A percentile compares a stretch with the other conserved stretches of the same genome.
Evolutionary conservation across 2,888 invertebrate genomes (phyloP).

Genomic region (Augochlorella aurata): DNA sequence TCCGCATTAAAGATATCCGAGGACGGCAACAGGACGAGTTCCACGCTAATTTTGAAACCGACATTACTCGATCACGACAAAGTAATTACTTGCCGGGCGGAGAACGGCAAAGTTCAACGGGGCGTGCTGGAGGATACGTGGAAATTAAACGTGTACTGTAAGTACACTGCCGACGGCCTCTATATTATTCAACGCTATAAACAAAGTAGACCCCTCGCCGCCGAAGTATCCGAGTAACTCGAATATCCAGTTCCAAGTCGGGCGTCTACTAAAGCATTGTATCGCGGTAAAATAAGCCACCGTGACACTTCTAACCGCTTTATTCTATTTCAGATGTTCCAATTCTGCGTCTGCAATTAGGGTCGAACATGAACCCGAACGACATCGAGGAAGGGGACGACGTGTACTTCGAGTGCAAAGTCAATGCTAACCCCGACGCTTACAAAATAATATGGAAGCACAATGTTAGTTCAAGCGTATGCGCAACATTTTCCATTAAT

Average conservation of each 20-base stretch:
- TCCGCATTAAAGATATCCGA: slow-evolving; percentile 86
- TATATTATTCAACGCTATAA: not conserved
- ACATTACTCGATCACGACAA: slow-evolving; percentile 90
- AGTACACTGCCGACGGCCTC: slow-evolving; percentile 80
- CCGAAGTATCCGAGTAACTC: not conserved
- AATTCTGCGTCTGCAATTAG: slow-evolving; percentile 87
- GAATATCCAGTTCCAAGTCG: not conserved
- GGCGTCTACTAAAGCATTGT: not conserved
- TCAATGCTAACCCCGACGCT: slow-evolving; percentile 89
- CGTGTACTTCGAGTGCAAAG: slow-evolving; percentile 91
- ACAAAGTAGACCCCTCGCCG: not conserved
- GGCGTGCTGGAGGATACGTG: slow-evolving; percentile 90
- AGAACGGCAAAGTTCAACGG: slow-evolving; percentile 88
- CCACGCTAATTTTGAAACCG: slow-evolving; percentile 89
- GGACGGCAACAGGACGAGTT: slow-evolving; percentile 92
- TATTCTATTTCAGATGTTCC: slow-evolving; percentile 85
- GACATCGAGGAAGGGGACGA: slow-evolving; percentile 92
- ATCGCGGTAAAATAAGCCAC: not conserved
- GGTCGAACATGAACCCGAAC: slow-evolving; percentile 89
- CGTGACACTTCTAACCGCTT: not conserved
- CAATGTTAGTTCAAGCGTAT: slow-evolving; percentile 85
- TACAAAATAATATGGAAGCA: slow-evolving; percentile 92
- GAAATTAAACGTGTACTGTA: slow-evolving; percentile 93
- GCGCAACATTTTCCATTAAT: not conserved
- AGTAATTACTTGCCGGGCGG: slow-evolving; percentile 90